phyloP scores from a whole-genome alignment of 2,797 vertebrate genomes.

The Microctenopoma steveboyesi region DNA sequence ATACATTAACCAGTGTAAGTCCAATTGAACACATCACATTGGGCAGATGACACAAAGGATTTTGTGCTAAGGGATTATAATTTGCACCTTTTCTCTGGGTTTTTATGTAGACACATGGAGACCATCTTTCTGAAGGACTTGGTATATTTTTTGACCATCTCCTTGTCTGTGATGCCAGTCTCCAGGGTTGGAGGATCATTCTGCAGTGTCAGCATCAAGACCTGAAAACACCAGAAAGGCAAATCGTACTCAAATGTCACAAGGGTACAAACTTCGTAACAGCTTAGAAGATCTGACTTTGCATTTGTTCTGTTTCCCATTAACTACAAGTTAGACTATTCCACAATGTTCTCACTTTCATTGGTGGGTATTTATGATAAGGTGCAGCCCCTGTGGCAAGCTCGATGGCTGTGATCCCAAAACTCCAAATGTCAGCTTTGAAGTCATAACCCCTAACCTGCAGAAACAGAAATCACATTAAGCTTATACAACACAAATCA shows the following conservation, averaged over 20 bases:
- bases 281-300: background rate
- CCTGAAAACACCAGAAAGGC: constrained; percentile 74
- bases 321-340: background rate
- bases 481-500: background rate
- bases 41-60: background rate
- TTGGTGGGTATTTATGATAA: constrained; percentile 97
- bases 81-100: constrained; percentile 95
- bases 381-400: constrained; percentile 95
- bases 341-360: constrained; percentile 86
- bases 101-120: constrained; percentile 96
- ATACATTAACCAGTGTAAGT: background rate
- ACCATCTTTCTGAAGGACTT: constrained; percentile 99
- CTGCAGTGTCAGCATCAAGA: constrained; percentile 96
- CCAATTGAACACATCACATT: background rate
- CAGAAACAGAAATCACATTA: constrained; percentile 11
- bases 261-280: background rate
- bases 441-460: constrained; percentile 98
- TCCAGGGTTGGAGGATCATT: constrained; percentile 95
- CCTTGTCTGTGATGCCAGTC: constrained; percentile 96
- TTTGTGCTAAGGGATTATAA: background rate
- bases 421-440: constrained; percentile 99
- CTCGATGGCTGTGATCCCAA: constrained; percentile 97
- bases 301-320: background rate
- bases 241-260: background rate
- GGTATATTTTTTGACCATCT: constrained; percentile 97